Conservation (phyloP, 1,140 invertebrate genomes). For the Ephestia elutella region DNA sequence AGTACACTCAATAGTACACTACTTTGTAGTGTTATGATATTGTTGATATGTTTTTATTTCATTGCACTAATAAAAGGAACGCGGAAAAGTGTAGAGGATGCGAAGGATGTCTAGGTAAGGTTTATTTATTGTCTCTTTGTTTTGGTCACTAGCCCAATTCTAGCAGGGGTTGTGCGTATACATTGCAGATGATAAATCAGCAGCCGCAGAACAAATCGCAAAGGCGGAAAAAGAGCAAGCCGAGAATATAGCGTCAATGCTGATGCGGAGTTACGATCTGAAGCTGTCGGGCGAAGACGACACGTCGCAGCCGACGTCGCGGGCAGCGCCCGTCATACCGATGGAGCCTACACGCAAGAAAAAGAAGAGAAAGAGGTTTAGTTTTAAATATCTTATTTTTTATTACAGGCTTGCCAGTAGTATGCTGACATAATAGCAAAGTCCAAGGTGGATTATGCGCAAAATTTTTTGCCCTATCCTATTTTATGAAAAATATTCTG, state of each 20-base stretch:
- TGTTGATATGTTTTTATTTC: background rate
- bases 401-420: too few species aligned
- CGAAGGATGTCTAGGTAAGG: too few species aligned
- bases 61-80: background rate
- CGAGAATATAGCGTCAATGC: slow-evolving; percentile 44
- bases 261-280: slow-evolving; percentile 50
- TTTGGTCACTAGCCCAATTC: too few species aligned
- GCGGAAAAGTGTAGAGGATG: background rate
- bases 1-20: slow-evolving; percentile 14
- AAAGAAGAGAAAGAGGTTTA: slow-evolving; percentile 60
- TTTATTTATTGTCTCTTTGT: background rate
- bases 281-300: slow-evolving; percentile 60
- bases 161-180: too few species aligned
- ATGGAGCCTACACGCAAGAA: slow-evolving; percentile 52
- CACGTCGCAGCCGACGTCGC: slow-evolving; percentile 58
- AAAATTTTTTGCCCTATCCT: too few species aligned
- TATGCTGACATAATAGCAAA: too few species aligned
- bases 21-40: background rate
- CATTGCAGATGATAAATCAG: slow-evolving; percentile 28
- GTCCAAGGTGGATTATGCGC: too few species aligned
- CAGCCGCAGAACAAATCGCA: slow-evolving; percentile 34
- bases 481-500: too few species aligned
- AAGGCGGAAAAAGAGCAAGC: slow-evolving; percentile 43
- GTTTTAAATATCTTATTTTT: background rate
- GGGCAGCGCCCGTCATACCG: slow-evolving; percentile 48